Conservation (phyloP, 2,797 vertebrate species). For the Valencia hispanica region DNA sequence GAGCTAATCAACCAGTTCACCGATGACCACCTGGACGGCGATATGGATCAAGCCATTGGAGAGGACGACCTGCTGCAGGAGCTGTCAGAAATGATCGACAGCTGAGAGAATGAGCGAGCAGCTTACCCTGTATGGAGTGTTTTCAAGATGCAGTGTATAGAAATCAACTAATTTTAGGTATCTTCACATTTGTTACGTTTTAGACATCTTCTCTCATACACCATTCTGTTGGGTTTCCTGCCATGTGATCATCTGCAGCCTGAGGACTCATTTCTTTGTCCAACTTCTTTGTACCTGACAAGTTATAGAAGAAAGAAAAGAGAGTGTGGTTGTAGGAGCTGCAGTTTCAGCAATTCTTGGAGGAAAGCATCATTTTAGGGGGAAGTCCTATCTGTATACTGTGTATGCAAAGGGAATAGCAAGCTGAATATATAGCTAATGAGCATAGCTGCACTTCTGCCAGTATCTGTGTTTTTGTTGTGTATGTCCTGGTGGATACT, state of each 20-base stretch:
- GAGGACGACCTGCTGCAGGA: slow-evolving; percentile 81
- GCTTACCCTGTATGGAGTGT: too few species aligned
- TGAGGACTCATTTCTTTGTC: background rate
- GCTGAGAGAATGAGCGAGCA: slow-evolving; percentile 48
- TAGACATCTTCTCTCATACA: slow-evolving; percentile 16
- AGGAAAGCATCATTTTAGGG: slow-evolving; percentile 35
- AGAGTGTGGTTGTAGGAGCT: background rate
- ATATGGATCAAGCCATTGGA: slow-evolving; percentile 89
- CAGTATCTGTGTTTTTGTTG: background rate
- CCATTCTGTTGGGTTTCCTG: slow-evolving; percentile 26
- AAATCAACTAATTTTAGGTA: background rate
- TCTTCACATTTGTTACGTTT: slow-evolving; percentile 11
- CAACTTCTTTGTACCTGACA: background rate
- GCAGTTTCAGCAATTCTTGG: slow-evolving; percentile 12
- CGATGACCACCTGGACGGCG: slow-evolving; percentile 88
- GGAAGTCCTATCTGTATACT: slow-evolving; percentile 69
- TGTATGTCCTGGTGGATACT: background rate
- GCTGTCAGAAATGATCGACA: slow-evolving; percentile 77
- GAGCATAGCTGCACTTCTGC: background rate
- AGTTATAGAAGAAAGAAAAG: background rate
- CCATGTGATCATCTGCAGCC: background rate
- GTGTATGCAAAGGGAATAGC: slow-evolving; percentile 71
- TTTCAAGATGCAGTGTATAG: background rate
- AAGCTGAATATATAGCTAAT: slow-evolving; percentile 18
- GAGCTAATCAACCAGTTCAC: slow-evolving; percentile 94